phyloP scores from a whole-genome alignment of 2,797 vertebrate genomes.

The Apogon talboti region DNA sequence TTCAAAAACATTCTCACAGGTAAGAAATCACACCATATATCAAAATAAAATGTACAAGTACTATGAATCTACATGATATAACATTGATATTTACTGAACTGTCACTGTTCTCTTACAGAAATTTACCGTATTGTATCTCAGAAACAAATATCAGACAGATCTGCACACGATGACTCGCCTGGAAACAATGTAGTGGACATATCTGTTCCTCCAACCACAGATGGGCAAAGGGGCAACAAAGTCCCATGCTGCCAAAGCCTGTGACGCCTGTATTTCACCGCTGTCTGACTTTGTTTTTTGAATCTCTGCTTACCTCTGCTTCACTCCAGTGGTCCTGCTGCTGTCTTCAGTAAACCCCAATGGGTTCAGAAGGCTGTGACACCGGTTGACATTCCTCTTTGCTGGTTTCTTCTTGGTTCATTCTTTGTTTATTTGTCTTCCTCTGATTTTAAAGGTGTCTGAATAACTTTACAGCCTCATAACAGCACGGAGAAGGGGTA shows the following conservation, averaged over 20 bases:
- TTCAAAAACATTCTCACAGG: conserved; percentile 99
- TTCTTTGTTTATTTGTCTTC: conserved; percentile 26
- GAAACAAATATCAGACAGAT: conserved; percentile 96
- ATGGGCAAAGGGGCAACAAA: conserved; percentile 94
- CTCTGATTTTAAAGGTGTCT: conserved; percentile 47
- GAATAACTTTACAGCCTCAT: conserved; percentile 21
- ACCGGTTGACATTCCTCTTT: conserved; percentile 80
- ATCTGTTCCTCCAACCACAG: conserved; percentile 96
- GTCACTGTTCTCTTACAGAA: conserved; percentile 81
- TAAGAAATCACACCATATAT: conserved; percentile 80
- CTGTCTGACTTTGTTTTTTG: conserved; percentile 42
- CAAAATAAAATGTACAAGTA: conserved; percentile 81
- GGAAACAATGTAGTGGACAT: conserved; percentile 97
- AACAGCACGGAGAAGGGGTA: conserved; percentile 27
- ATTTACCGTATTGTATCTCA: conserved; percentile 98
- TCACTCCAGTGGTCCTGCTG: conserved; percentile 68
- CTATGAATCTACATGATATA: conserved; percentile 75
- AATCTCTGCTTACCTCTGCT: conserved; percentile 68
- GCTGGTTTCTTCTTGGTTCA: conserved; percentile 41
- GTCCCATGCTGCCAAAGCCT: conserved; percentile 98
- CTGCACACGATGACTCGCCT: conserved; percentile 94
- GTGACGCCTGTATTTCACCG: conserved; percentile 75
- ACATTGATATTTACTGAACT: not conserved
- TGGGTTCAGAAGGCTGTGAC: conserved; percentile 57
- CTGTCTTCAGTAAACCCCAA: conserved; percentile 51